Evolutionary conservation across 2,888 invertebrate genomes (phyloP), one percentile per base, ranked within the genome.

Genomic region (Noctua janthe): DNA sequence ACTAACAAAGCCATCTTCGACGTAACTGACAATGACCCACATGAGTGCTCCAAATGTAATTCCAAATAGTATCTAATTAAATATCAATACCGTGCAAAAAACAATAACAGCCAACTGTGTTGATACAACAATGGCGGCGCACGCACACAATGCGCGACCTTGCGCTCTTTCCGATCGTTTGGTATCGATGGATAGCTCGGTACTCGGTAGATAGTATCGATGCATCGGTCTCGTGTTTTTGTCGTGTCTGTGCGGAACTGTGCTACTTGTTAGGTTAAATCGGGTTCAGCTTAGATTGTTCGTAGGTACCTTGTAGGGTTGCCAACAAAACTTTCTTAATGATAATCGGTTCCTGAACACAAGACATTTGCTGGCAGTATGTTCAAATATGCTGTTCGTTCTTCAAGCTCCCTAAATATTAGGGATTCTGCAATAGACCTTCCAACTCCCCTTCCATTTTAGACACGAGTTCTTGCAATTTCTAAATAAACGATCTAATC

Each of bases 111-210:
- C 84, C 90, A 90, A 88, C 90, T 91, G 90, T 90, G 90, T 92
- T 90, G 87, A 88, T 87, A 90, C 90, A 88, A 91, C 92, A 92
- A 93, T 91, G 88, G 91, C 72, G 90, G 91, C 90, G 92, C 90
- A 85, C 87, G 92, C 91, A 88, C 90, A 92, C 90, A 91, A 90
- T 90, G 84, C 76, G 88, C 92, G 94, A 92, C 95, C 95, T 95
- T 95, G 95, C 92, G 93, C 94, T 94, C 91, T 91, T 94, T 94
- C 88, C 88, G 86, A 91, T 91, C 82, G 81, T 78, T 71, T 70
- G 43, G 79, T 80, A 81, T 82, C 83, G 74, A 88, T 87, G 79
- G 86, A 82, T 85, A 78, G 77, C 72, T 87, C 73, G 51, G 64
- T 82, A 62, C 74, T 88, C 75, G 73, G 71, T 79, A 73, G 88